Conservation (phyloP, 2,113 vertebrate genomes). For the Hemicordylus capensis region DNA sequence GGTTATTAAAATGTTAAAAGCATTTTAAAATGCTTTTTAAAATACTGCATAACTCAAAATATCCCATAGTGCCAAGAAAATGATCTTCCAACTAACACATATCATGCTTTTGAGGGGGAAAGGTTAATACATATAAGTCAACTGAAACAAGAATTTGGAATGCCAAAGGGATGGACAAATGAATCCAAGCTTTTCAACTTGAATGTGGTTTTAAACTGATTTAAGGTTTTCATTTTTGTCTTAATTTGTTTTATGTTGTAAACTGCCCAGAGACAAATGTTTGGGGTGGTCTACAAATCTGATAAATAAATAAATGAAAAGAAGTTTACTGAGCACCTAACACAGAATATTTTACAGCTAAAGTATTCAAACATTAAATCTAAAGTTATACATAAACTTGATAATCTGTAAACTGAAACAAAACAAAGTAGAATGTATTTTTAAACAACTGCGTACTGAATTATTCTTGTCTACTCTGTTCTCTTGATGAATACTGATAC, state of each 20-base stretch:
- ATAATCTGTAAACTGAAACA: neutral
- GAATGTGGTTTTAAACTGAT: no score
- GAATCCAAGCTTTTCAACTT: no score
- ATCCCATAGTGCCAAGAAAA: neutral
- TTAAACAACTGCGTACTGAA: neutral
- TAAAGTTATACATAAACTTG: neutral
- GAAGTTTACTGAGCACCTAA: neutral
- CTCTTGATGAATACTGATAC: neutral
- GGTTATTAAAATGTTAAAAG: no score
- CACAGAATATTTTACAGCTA: neutral
- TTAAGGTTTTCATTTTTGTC: no score
- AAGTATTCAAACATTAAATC: neutral
- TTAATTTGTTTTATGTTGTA: no score
- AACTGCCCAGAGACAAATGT: no score
- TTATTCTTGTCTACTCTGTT: neutral
- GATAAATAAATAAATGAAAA: constrained; percentile 25
- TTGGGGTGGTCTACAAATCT: no score
- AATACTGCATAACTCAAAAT: neutral
- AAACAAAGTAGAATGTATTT: neutral
- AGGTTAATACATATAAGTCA: neutral
- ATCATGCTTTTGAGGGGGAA: neutral
- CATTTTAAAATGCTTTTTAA: no score
- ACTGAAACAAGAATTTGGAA: neutral
- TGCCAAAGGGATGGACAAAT: neutral
- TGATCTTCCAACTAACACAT: neutral